Evolutionary conservation across 2,797 vertebrate species (phyloP).

Genomic region (Sebastes steindachneri): DNA sequence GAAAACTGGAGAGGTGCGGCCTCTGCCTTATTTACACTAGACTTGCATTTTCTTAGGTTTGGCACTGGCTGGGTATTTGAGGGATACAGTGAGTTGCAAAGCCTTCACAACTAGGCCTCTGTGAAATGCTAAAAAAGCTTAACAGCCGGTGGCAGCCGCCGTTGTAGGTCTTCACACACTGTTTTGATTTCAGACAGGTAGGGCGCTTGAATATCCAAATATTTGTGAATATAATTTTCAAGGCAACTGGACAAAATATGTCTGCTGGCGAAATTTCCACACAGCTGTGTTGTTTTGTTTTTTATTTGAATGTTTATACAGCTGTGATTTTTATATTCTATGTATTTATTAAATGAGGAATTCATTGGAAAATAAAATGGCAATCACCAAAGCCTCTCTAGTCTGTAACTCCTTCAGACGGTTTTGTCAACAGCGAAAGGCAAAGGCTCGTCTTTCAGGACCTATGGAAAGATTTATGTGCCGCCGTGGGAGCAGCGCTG

Average conservation of each 20-base stretch:
- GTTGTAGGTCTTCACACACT: constrained; percentile 38
- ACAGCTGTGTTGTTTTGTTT: constrained; percentile 40
- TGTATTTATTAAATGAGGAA: constrained; percentile 66
- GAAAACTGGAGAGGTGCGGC: constrained; percentile 73
- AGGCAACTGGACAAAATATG: constrained; percentile 18
- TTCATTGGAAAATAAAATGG: constrained; percentile 46
- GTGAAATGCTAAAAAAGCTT: constrained; percentile 39
- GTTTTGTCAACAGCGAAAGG: constrained; percentile 8
- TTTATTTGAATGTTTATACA: constrained; percentile 55
- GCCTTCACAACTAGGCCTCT: constrained; percentile 50
- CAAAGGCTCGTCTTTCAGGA: constrained; percentile 5
- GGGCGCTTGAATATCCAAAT: constrained; percentile 30
- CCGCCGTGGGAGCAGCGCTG: constrained; percentile 21
- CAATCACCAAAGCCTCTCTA: neutral
- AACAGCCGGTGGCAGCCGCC: constrained; percentile 40
- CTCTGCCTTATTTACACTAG: constrained; percentile 73
- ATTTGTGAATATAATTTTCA: neutral
- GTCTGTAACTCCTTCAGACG: constrained; percentile 8
- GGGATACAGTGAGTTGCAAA: constrained; percentile 48
- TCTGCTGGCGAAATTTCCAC: constrained; percentile 18
- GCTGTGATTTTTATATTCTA: constrained; percentile 58
- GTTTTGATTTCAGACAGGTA: constrained; percentile 35
- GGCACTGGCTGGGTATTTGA: constrained; percentile 54
- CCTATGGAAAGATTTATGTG: constrained; percentile 47
- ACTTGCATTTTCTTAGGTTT: constrained; percentile 73